phyloP scores from a whole-genome alignment of 1,140 invertebrate species.

The Campodea augens region DNA sequence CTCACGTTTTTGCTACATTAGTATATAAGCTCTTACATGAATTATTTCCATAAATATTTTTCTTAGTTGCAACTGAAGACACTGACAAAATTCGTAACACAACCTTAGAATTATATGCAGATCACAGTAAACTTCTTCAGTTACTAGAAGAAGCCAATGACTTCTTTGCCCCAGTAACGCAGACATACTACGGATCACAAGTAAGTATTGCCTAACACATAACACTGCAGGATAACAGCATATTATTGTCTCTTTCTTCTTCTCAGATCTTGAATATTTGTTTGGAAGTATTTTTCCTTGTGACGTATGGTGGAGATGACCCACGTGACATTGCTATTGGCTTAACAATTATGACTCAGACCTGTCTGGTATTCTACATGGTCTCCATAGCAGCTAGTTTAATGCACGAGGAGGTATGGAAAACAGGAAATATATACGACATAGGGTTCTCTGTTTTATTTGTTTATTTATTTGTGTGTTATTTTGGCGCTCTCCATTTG shows the following conservation, averaged over 20 bases:
- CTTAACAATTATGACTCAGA: neutral
- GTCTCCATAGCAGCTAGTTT: neutral
- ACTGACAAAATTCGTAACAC: too few species aligned
- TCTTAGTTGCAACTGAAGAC: too few species aligned
- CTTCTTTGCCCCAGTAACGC: neutral
- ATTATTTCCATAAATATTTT: too few species aligned
- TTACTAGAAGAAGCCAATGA: neutral
- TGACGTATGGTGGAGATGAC: neutral
- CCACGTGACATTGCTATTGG: neutral
- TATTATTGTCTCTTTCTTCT: neutral
- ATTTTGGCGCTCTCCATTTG: too few species aligned
- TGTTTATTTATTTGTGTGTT: too few species aligned
- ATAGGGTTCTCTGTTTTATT: too few species aligned
- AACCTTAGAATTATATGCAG: neutral
- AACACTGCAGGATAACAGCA: neutral
- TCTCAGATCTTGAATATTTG: neutral
- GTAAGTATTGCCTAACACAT: neutral
- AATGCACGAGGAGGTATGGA: neutral
- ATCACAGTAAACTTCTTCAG: neutral
- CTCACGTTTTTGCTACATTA: too few species aligned
- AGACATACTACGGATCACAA: neutral
- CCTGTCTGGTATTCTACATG: neutral
- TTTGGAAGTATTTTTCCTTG: neutral
- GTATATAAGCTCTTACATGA: too few species aligned
- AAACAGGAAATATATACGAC: too few species aligned